Evolutionary conservation across 2,888 invertebrate species (phyloP).

Genomic region (Prenolepis imparis): DNA sequence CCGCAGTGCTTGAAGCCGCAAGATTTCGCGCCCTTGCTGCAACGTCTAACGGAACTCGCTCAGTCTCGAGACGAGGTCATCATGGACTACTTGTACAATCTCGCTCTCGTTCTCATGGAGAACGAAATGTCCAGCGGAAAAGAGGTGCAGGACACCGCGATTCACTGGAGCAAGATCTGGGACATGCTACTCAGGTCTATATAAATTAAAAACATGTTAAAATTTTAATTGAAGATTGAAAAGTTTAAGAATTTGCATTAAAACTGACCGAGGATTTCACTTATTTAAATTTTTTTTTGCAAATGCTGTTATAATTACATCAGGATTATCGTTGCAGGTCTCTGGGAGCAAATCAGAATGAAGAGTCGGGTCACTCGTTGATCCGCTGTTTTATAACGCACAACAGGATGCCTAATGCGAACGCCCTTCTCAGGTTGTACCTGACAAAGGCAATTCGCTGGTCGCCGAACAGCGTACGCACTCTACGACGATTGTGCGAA

Average conservation of each 20-base stretch:
- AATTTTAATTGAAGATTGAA: not conserved
- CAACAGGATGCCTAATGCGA: slow-evolving; percentile 81
- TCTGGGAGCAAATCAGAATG: slow-evolving; percentile 86
- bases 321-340: slow-evolving; percentile 82
- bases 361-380: slow-evolving; percentile 85
- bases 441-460: slow-evolving; percentile 84
- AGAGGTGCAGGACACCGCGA: slow-evolving; percentile 70
- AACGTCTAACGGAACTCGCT: slow-evolving; percentile 82
- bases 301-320: not conserved
- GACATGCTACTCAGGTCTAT: slow-evolving; percentile 85
- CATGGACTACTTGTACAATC: slow-evolving; percentile 83
- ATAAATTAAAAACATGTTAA: not conserved
- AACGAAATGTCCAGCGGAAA: slow-evolving; percentile 75
- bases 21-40: slow-evolving; percentile 84
- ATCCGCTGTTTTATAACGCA: slow-evolving; percentile 84
- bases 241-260: too few relatives aligned
- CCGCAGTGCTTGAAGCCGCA: slow-evolving; percentile 83
- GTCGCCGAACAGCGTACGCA: slow-evolving; percentile 83
- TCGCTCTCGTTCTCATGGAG: slow-evolving; percentile 81
- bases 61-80: slow-evolving; percentile 81
- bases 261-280: too few relatives aligned
- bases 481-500: slow-evolving; percentile 83
- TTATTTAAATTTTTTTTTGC: too few relatives aligned
- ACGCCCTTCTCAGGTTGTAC: slow-evolving; percentile 85
- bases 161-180: slow-evolving; percentile 84